Conservation (phyloP, 2,888 invertebrate genomes). For the Panopea generosa region DNA sequence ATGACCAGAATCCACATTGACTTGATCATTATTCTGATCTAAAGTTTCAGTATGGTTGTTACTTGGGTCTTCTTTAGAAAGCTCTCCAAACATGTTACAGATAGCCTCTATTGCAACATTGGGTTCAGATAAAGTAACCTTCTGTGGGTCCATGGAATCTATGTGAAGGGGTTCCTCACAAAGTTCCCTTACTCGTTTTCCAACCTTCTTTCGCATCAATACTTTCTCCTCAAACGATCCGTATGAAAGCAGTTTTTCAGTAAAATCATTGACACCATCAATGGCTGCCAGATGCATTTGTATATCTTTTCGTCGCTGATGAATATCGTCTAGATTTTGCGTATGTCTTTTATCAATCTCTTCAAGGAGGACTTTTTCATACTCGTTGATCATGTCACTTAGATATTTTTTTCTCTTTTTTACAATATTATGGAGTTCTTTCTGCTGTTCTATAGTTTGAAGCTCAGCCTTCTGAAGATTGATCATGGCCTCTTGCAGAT, state of each 20-base stretch:
- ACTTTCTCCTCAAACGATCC: slow-evolving; percentile 81
- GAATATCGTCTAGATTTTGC: slow-evolving; percentile 68
- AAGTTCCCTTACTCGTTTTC: slow-evolving; percentile 74
- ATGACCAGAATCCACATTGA: slow-evolving; percentile 60
- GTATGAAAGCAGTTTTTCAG: slow-evolving; percentile 76
- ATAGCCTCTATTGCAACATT: slow-evolving; percentile 74
- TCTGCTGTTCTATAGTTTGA: slow-evolving; percentile 62
- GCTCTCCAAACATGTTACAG: slow-evolving; percentile 78
- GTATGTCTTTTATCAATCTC: slow-evolving; percentile 72
- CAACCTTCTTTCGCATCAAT: slow-evolving; percentile 76
- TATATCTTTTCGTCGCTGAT: slow-evolving; percentile 63
- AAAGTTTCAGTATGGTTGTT: slow-evolving; percentile 22
- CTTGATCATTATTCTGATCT: slow-evolving; percentile 30
- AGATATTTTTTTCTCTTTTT: slow-evolving; percentile 71
- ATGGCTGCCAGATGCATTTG: slow-evolving; percentile 75
- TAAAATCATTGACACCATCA: slow-evolving; percentile 75
- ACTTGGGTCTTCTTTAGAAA: slow-evolving; percentile 33
- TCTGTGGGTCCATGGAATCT: slow-evolving; percentile 52
- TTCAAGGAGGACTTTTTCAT: slow-evolving; percentile 72
- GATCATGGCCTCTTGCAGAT: slow-evolving; percentile 62
- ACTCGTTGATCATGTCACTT: slow-evolving; percentile 73
- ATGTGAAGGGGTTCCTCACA: slow-evolving; percentile 73
- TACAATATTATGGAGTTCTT: slow-evolving; percentile 64
- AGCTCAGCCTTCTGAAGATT: slow-evolving; percentile 66
- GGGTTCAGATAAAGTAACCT: slow-evolving; percentile 68